Conservation (phyloP, 2,113 vertebrate species). For the Nothoprocta perdicaria region DNA sequence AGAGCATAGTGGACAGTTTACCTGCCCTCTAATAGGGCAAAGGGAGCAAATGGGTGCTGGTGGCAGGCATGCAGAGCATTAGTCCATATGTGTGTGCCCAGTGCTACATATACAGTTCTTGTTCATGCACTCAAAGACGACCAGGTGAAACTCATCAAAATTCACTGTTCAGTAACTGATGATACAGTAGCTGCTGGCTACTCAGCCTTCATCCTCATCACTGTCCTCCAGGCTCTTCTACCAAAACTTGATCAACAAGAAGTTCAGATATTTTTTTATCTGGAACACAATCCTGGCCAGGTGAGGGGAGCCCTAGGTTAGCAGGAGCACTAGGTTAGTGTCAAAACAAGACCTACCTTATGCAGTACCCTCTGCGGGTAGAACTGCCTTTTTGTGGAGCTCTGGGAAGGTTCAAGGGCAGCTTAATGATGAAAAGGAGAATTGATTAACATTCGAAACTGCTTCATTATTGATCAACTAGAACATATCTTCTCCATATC, state of each 20-base stretch:
- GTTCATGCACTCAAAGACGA: not conserved
- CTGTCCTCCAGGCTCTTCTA: not conserved
- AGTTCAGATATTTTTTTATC: not conserved
- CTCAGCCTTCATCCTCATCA: not conserved
- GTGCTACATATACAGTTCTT: rapidly evolving
- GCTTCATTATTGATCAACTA: not conserved
- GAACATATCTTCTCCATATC: not conserved
- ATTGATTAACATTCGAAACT: not conserved
- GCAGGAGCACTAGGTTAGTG: not conserved
- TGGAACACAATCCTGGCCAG: not conserved
- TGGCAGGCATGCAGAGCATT: rapidly evolving
- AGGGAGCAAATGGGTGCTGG: not conserved
- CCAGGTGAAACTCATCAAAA: not conserved
- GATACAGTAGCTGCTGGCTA: not conserved
- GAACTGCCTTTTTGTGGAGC: not conserved
- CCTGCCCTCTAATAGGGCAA: not conserved
- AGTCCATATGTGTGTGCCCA: not conserved
- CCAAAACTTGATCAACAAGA: not conserved
- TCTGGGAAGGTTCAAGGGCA: not conserved
- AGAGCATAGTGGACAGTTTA: not conserved
- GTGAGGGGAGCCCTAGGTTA: not conserved
- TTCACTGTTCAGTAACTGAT: not conserved
- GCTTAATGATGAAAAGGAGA: not conserved
- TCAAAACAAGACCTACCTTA: too few species aligned
- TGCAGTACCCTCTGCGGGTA: rapidly evolving